These are phyloP conservation scores for Chitala chitala DNA, from an alignment of 2,113 vertebrate genomes.

Conservation along the genomic window DNA sequence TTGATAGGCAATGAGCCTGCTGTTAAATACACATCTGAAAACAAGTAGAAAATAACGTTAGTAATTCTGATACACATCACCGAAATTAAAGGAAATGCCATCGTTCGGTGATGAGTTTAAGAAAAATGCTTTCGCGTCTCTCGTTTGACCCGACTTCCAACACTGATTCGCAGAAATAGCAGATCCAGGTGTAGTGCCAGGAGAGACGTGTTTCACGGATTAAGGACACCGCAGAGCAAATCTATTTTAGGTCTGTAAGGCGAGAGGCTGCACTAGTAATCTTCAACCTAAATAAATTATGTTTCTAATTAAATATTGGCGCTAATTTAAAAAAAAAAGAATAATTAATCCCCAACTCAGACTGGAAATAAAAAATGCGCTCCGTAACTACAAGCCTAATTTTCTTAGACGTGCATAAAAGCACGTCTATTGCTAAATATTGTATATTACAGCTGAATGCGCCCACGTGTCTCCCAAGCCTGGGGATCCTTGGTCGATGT, in stretches of 20 bases:
- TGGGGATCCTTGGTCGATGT: not conserved
- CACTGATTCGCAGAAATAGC: not conserved
- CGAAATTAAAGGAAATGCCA: not conserved
- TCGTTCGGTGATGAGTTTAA: not conserved
- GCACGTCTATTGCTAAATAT: constrained; percentile 30
- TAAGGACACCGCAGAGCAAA: not conserved
- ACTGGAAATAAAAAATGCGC: constrained; percentile 38
- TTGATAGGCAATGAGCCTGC: no score
- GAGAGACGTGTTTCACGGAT: constrained; percentile 1
- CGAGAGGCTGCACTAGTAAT: constrained; percentile 10
- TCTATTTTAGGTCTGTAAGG: constrained; percentile 8
- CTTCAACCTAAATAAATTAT: constrained; percentile 23
- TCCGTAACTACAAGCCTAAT: constrained; percentile 40
- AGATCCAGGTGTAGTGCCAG: constrained; percentile 8
- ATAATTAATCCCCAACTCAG: constrained; percentile 37
- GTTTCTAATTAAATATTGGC: constrained; percentile 37
- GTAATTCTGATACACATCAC: not conserved
- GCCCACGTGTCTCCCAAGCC: not conserved
- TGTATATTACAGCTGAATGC: constrained; percentile 24
- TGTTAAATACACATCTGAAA: no score
- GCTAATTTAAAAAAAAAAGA: constrained; percentile 41
- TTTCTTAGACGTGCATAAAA: constrained; percentile 33
- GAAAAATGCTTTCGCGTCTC: not conserved
- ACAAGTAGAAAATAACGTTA: not conserved
- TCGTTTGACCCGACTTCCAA: not conserved